Percentiles rank a stretch among this genome's conserved stretches.
These are phyloP conservation scores for Nycticebus coucang DNA, from an alignment of 2,113 vertebrate genomes.

Conservation along the genomic window DNA sequence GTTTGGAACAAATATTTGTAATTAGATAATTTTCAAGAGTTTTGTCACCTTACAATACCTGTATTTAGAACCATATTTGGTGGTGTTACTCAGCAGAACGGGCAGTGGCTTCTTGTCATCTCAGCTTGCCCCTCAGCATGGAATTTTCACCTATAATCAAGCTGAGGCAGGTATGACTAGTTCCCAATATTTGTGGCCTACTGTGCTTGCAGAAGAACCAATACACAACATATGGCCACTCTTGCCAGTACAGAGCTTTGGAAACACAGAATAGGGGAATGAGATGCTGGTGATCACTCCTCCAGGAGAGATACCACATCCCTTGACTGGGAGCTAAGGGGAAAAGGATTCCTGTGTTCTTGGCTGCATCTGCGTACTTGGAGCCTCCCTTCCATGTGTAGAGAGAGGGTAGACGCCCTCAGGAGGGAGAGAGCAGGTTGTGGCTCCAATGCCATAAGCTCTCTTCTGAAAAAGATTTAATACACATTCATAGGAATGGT, in stretches of 20 bases:
- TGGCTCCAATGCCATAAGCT: neutral
- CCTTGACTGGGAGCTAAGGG: neutral
- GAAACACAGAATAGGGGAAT: neutral
- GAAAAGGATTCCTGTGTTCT: neutral
- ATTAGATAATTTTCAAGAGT: neutral
- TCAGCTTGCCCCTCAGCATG: neutral
- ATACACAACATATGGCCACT: neutral
- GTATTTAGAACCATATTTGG: neutral
- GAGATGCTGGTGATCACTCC: neutral
- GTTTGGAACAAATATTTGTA: constrained; percentile 17
- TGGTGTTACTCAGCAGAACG: neutral
- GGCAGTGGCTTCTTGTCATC: neutral
- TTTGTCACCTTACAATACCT: constrained; percentile 1
- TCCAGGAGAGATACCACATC: neutral
- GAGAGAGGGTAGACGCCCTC: too few species aligned
- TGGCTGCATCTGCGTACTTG: neutral
- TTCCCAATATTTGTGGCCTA: neutral
- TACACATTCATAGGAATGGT: too few species aligned
- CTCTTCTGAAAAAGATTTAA: neutral
- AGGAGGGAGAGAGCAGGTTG: neutral
- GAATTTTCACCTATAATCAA: neutral
- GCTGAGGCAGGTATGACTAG: neutral
- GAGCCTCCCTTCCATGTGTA: neutral
- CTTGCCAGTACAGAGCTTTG: neutral
- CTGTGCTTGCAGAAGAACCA: neutral